These are phyloP conservation scores for Falco cherrug DNA, from an alignment of 2,797 vertebrate genomes.

Conservation along the genomic window DNA sequence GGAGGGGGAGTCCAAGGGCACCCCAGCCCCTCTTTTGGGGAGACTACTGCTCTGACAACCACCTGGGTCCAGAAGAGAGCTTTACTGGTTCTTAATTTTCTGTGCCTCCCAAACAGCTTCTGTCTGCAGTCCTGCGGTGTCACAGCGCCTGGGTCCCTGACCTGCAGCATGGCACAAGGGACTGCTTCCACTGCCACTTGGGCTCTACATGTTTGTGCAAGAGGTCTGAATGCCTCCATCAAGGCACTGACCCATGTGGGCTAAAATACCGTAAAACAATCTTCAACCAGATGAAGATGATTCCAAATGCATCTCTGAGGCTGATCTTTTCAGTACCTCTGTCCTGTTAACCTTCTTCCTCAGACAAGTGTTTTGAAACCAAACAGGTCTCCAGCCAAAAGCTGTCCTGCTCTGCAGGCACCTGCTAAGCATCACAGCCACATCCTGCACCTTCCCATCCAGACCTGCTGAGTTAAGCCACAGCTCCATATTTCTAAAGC, in stretches of 20 bases:
- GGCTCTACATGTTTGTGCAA: not conserved
- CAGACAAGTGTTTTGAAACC: not conserved
- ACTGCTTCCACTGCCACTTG: not conserved
- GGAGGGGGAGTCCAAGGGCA: not conserved
- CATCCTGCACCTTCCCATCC: not conserved
- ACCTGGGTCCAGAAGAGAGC: not conserved
- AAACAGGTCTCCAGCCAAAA: not conserved
- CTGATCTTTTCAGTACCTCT: not conserved
- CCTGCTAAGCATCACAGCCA: not conserved
- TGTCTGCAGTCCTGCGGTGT: not conserved
- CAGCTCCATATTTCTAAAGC: not conserved
- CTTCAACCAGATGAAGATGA: not conserved
- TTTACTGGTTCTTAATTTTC: not conserved
- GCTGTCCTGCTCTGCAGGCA: not conserved
- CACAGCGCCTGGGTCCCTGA: not conserved
- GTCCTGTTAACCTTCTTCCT: not conserved
- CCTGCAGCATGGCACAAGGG: not conserved
- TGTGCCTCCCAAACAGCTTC: not conserved
- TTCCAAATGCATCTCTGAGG: not conserved
- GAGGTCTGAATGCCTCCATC: not conserved
- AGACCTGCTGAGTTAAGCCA: not conserved
- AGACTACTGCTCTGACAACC: not conserved
- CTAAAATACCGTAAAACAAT: not conserved
- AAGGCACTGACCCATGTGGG: not conserved
- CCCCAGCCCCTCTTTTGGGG: not conserved